Evolutionary conservation across 2,888 invertebrate species (phyloP).

Genomic region (Cephus pygmeus): DNA sequence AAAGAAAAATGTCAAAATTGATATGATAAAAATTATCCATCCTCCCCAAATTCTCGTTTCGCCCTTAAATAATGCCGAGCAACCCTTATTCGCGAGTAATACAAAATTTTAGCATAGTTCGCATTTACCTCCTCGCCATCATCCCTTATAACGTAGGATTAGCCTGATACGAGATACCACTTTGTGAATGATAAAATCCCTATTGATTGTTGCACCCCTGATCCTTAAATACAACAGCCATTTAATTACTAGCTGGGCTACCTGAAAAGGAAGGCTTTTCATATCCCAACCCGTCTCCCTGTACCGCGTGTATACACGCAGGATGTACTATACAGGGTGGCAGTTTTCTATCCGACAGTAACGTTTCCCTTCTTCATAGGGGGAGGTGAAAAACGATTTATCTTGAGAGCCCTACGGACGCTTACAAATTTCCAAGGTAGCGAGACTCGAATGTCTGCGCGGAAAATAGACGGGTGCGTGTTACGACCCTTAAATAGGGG

Average conservation of each 20-base stretch:
- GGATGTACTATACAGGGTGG: neutral
- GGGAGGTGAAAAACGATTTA: neutral
- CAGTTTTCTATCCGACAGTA: neutral
- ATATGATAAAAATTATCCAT: neutral
- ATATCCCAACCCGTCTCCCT: neutral
- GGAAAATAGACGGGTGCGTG: neutral
- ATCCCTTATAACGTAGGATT: neutral
- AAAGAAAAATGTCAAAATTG: no score
- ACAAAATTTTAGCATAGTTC: neutral
- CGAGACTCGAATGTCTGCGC: neutral
- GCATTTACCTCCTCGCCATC: neutral
- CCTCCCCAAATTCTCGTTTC: accelerated
- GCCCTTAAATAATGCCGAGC: no score
- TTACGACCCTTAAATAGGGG: neutral
- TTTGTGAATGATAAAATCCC: neutral
- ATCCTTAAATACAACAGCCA: neutral
- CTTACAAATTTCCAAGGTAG: neutral
- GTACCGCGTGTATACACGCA: neutral
- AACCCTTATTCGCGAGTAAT: neutral
- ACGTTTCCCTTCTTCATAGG: neutral
- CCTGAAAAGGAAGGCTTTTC: neutral
- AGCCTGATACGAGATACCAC: neutral
- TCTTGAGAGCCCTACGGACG: neutral
- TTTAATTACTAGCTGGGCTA: neutral
- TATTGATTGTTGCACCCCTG: neutral